phyloP scores from a whole-genome alignment of 2,113 vertebrate species.

The Trinectes maculatus region DNA sequence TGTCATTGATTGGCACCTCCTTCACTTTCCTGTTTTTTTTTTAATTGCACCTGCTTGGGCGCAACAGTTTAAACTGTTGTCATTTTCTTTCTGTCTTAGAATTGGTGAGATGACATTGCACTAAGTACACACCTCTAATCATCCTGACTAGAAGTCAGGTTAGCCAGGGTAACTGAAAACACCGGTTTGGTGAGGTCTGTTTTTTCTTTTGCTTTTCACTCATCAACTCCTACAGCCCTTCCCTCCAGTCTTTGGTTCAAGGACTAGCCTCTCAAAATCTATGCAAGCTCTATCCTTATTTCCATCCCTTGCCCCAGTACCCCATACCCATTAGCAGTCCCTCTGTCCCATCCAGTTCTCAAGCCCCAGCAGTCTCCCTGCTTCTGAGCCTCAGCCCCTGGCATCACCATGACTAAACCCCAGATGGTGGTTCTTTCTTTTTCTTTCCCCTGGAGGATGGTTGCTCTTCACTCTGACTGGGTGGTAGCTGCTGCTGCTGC shows the following conservation, averaged over 20 bases:
- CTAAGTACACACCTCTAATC: neutral
- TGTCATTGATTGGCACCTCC: neutral
- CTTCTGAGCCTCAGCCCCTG: constrained; percentile 69
- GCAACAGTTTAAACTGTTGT: neutral
- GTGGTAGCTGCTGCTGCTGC: constrained; percentile 56
- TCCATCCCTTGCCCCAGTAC: constrained; percentile 3
- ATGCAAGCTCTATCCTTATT: neutral
- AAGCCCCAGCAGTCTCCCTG: constrained; percentile 46
- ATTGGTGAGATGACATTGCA: neutral
- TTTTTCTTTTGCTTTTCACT: neutral
- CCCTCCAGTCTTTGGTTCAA: neutral
- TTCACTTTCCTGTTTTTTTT: neutral
- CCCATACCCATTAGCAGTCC: neutral
- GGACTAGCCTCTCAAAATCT: neutral
- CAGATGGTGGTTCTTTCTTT: constrained; percentile 83
- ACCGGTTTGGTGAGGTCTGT: too few species aligned
- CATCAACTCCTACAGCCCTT: neutral
- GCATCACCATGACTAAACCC: constrained; percentile 85
- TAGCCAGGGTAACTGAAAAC: neutral
- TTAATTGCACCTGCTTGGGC: neutral
- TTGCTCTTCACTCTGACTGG: constrained; percentile 72
- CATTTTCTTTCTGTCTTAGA: neutral
- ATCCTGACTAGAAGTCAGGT: neutral
- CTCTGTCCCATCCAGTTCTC: constrained; percentile 37
- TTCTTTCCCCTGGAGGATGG: constrained; percentile 75